Evolutionary conservation across 2,113 vertebrate species (phyloP).

Genomic region (Uria lomvia): DNA sequence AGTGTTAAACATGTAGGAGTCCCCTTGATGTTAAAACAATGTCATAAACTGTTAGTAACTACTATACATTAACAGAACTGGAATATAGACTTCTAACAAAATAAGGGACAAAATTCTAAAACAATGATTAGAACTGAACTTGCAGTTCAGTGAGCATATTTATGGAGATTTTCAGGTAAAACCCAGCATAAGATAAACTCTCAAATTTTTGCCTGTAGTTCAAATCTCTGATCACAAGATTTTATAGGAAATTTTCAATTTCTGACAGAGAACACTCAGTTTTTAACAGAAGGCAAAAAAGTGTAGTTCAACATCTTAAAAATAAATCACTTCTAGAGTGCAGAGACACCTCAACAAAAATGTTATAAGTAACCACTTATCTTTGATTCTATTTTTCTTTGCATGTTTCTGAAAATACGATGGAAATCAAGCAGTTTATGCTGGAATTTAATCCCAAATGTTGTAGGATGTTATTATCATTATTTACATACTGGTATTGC

Average conservation of each 20-base stretch:
- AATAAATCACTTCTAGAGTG: background rate
- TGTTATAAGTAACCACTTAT: background rate
- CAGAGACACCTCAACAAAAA: background rate
- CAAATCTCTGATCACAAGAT: background rate
- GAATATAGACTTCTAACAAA: background rate
- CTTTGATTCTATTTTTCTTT: background rate
- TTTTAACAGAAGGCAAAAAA: background rate
- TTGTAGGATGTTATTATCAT: background rate
- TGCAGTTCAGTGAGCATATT: background rate
- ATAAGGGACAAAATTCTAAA: background rate
- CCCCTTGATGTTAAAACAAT: background rate
- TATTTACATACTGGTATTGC: background rate
- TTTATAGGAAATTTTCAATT: background rate
- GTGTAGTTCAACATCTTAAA: background rate
- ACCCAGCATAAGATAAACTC: background rate
- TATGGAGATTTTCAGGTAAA: background rate
- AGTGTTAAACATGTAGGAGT: background rate
- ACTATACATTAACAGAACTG: background rate
- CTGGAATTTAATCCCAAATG: background rate
- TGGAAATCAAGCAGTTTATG: constrained; percentile 11
- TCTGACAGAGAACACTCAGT: background rate
- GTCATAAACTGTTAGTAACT: background rate
- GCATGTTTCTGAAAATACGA: background rate
- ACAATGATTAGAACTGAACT: background rate
- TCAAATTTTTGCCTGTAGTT: background rate